Percentiles rank a stretch among this genome's conserved stretches.
Conservation (phyloP, 1,140 invertebrate genomes). For the Brachionus asplanchnoidis region DNA sequence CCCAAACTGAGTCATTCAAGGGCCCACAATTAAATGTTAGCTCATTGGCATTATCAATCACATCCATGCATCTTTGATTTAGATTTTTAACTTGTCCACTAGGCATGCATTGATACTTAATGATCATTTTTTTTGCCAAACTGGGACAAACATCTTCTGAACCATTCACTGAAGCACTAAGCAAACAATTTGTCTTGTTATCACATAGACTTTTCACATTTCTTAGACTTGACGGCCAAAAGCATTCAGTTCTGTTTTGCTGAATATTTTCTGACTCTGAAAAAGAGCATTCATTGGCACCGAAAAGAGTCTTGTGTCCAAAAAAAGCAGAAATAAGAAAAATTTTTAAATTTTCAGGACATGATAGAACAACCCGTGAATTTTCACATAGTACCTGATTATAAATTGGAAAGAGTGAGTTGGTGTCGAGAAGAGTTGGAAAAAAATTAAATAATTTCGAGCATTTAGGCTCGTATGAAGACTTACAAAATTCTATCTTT, state of each 20-base stretch:
- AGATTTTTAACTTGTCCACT: not conserved
- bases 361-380: conserved; percentile 2
- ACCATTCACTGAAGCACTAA: not conserved
- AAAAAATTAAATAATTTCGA: not conserved
- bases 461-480: not conserved
- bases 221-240: not conserved
- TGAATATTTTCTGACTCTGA: not conserved
- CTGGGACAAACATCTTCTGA: not conserved
- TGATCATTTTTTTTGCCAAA: conserved; percentile 1
- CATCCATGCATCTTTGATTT: not conserved
- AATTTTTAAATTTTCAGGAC: not conserved
- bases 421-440: not conserved
- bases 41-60: not conserved
- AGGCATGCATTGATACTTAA: conserved; percentile 13
- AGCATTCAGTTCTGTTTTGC: not conserved
- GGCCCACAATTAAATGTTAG: not conserved
- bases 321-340: conserved; percentile 15
- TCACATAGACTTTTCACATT: not conserved
- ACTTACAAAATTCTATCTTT: not conserved
- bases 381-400: conserved; percentile 10
- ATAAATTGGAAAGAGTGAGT: not conserved
- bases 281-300: not conserved
- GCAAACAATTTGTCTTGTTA: not conserved
- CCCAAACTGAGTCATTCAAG: not conserved
- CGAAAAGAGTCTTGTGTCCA: not conserved